phyloP scores from a whole-genome alignment of 2,797 vertebrate genomes.

The Gouania willdenowi region DNA sequence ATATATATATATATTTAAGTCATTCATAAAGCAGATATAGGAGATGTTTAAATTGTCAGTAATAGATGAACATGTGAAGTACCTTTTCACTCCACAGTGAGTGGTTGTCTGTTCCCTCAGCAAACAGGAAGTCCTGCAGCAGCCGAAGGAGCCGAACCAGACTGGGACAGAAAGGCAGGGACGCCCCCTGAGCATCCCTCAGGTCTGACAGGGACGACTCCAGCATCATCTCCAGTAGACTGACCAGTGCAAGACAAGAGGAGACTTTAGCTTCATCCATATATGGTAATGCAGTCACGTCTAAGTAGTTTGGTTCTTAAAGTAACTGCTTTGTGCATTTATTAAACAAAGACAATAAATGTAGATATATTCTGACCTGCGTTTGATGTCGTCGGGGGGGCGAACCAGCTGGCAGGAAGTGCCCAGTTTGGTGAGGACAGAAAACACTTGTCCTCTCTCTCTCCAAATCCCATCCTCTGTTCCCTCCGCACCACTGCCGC shows the following conservation, averaged over 20 bases:
- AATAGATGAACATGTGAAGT: not conserved
- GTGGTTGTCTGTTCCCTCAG: slow-evolving; percentile 89
- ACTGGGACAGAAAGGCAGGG: slow-evolving; percentile 82
- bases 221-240: slow-evolving; percentile 98
- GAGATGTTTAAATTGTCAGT: not conserved
- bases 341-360: not conserved
- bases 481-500: slow-evolving; percentile 82
- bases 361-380: slow-evolving; percentile 75
- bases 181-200: slow-evolving; percentile 74
- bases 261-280: too few species aligned
- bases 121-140: slow-evolving; percentile 94
- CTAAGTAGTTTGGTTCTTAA: not conserved
- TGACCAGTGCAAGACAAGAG: slow-evolving; percentile 45
- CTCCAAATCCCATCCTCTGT: slow-evolving; percentile 84
- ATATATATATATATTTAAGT: too few species aligned
- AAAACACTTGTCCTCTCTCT: slow-evolving; percentile 94
- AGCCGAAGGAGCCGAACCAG: slow-evolving; percentile 87
- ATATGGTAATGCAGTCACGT: not conserved
- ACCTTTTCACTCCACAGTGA: slow-evolving; percentile 98
- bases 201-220: slow-evolving; percentile 91
- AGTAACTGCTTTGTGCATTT: not conserved
- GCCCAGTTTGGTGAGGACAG: slow-evolving; percentile 93
- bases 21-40: too few species aligned
- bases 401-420: slow-evolving; percentile 88
- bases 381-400: slow-evolving; percentile 92